These are phyloP conservation scores for Myrmecophaga tridactyla DNA, from an alignment of 2,113 vertebrate genomes.

Conservation along the genomic window DNA sequence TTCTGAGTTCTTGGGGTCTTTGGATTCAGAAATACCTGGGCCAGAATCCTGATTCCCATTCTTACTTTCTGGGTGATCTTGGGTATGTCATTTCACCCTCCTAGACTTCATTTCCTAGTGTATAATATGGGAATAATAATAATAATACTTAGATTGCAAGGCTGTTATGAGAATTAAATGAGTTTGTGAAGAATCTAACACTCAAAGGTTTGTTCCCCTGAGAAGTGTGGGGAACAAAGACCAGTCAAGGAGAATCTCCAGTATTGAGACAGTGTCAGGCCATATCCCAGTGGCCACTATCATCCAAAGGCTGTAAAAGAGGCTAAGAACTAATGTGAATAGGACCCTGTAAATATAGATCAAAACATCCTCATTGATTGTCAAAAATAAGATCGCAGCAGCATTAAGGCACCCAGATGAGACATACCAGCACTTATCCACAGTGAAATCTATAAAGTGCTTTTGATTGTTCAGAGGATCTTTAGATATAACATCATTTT, in stretches of 20 bases:
- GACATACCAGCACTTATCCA: slow-evolving; percentile 89
- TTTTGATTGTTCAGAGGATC: slow-evolving; percentile 86
- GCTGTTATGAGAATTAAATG: neutral
- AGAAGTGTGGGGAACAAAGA: neutral
- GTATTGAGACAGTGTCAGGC: neutral
- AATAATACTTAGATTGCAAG: neutral
- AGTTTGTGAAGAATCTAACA: neutral
- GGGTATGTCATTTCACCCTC: neutral
- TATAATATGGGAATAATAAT: neutral
- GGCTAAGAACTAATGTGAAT: slow-evolving; percentile 78
- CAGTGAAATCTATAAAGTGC: slow-evolving; percentile 87
- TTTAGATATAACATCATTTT: slow-evolving; percentile 87
- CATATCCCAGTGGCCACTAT: neutral
- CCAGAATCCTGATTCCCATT: slow-evolving; percentile 19
- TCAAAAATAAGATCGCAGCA: slow-evolving; percentile 82
- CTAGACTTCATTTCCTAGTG: neutral
- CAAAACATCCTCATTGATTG: slow-evolving; percentile 82
- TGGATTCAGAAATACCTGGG: neutral
- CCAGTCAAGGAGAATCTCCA: neutral
- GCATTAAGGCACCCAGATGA: slow-evolving; percentile 85
- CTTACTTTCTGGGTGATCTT: slow-evolving; percentile 18
- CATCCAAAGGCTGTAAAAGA: slow-evolving; percentile 51
- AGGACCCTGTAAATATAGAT: slow-evolving; percentile 83
- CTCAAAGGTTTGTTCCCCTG: neutral
- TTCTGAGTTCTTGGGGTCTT: neutral